Evolutionary conservation across 2,888 invertebrate species (phyloP), one percentile per base, ranked within the genome.

Genomic region (Marasmarcha lunaedactyla): DNA sequence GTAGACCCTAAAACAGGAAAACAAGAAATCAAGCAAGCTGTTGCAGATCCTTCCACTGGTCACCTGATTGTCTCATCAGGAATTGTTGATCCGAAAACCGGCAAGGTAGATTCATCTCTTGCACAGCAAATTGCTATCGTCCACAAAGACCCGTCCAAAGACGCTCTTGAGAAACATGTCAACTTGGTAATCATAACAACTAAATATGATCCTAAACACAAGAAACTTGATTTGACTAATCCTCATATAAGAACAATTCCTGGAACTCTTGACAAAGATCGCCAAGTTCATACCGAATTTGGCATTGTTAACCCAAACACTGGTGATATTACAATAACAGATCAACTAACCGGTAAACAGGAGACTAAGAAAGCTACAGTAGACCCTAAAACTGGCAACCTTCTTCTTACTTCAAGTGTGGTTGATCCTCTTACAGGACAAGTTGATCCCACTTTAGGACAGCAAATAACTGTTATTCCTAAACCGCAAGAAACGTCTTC

Each of bases 351-450:
- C 1, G 89, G 89, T 14, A 88, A 89, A 54, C 85, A 85, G 38
- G 88, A 89, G 54, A 57, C 86, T 1, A 86, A 87, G 51, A 87
- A 88, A 60, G 89, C 90, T 1, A 74, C 83, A 42, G 72, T 87
- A 45, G 89, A 90, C 63, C 76, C 87, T 0, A 88, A 87, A 58
- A 87, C 88, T 0, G 89, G 89, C 38, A 86, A 86, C 56, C 54
- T 88, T 36, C 71, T 87, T 37, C 59, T 85, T 1, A 77, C 77
- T 11, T 84, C 88, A 30, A 85, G 85, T 1, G 86, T 85, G 12
- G 61, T 83, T 27, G 87, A 88, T 53, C 87, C 87, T 1, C 81
- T 77, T 48, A 86, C 85, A 11, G 86, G 86, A 4, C 74, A 85
- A 50, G 64, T 81, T 4, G 87, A 88, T 48, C 51, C 76, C 1